Conservation (phyloP, 2,888 invertebrate species). For the Drepanosiphum platanoidis region DNA sequence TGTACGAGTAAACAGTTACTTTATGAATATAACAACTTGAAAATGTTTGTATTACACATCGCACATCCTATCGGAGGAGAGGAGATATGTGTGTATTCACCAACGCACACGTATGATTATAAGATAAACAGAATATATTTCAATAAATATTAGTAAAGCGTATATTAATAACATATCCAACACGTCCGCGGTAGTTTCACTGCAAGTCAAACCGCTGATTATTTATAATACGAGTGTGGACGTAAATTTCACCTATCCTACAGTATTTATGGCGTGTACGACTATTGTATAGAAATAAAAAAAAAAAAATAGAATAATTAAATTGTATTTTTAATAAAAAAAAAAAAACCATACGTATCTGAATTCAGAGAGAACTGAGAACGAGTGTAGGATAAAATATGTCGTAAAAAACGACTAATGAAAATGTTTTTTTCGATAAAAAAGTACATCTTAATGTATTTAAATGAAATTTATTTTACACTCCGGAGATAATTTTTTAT, state of each 20-base stretch:
- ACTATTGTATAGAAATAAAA: background rate
- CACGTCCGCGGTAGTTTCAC: background rate
- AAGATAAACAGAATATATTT: too few species aligned
- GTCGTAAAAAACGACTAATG: background rate
- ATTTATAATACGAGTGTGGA: background rate
- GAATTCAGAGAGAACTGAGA: background rate
- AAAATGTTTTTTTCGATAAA: conserved; percentile 26
- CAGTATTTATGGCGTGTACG: background rate
- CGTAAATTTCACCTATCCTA: too few species aligned
- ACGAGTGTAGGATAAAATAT: background rate
- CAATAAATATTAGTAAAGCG: too few species aligned
- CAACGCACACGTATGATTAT: too few species aligned
- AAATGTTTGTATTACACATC: too few species aligned
- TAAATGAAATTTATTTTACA: conserved; percentile 30
- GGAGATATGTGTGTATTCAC: too few species aligned
- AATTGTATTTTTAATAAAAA: background rate
- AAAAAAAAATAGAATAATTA: background rate
- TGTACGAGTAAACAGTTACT: too few species aligned
- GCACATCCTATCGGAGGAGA: too few species aligned
- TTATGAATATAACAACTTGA: too few species aligned
- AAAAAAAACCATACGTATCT: background rate
- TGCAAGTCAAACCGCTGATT: background rate
- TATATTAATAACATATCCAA: background rate
- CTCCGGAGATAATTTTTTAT: background rate
- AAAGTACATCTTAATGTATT: conserved; percentile 21